Conservation (phyloP, 2,797 vertebrate genomes). For the Myiotriccus ornatus region DNA sequence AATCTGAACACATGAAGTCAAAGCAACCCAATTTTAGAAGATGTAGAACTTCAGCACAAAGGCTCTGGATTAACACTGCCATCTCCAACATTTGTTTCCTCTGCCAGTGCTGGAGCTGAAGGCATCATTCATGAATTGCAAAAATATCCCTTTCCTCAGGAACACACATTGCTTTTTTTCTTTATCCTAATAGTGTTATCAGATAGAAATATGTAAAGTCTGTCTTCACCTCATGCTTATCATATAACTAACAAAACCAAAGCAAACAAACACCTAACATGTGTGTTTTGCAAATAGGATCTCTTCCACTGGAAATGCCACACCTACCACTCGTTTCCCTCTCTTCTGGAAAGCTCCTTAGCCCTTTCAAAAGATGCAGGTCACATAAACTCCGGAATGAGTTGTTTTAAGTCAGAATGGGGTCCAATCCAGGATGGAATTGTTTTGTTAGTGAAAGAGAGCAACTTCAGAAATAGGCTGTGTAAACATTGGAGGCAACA, state of each 20-base stretch:
- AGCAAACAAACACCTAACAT: not conserved
- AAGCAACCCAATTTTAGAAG: not conserved
- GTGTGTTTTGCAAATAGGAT: not conserved
- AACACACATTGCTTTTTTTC: not conserved
- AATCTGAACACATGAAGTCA: not conserved
- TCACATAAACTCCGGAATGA: not conserved
- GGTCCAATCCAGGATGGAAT: not conserved
- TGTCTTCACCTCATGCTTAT: constrained; percentile 12
- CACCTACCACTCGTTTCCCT: constrained; percentile 20
- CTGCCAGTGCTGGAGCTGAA: not conserved
- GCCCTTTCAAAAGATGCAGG: not conserved
- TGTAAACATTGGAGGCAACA: constrained; percentile 31
- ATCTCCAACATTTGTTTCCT: not conserved
- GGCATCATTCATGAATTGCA: not conserved
- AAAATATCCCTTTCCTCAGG: not conserved
- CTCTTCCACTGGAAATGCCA: constrained; percentile 54
- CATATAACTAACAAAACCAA: not conserved
- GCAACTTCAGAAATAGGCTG: constrained; percentile 41
- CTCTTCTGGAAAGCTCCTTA: constrained; percentile 17
- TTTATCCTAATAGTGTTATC: not conserved
- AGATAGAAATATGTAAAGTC: not conserved
- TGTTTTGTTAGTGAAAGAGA: constrained; percentile 14
- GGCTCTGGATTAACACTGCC: accelerated
- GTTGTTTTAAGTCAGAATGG: constrained; percentile 25
- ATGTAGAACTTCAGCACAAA: not conserved